Base-by-base conservation (phyloP, 2,888 invertebrate species). In the Andricus quercusramuli region DNA sequence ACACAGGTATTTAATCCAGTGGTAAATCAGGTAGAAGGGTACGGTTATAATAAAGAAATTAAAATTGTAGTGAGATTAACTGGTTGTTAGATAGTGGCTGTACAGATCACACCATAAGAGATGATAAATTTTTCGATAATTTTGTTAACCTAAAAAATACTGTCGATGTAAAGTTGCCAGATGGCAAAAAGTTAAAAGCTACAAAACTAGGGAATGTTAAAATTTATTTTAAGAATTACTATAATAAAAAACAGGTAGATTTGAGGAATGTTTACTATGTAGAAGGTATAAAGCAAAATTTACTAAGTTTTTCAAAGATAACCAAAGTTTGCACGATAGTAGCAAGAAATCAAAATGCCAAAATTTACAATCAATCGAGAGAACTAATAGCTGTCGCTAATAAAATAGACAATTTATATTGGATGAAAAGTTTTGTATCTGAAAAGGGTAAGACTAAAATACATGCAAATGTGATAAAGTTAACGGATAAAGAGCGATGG, bases 81-180 rank as follows among this genome's bases (percentile, higher is more conserved):
- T 32, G 32, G 1, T 5, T 32, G 32, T 5, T 32, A 5, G 32
- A 32, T 32, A 32, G 32, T 32, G 32, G 32, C 5, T 32, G 32
- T 32, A 32, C 32, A 5, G 32, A 32, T 32, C 32, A 2, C 32
- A 85, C 85, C 29, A 66, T 86, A 15, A 81, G 79, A 4, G 68
- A 41, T 70, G 82, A 82, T 51, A 74, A 67, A 32, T 82, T 64
- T n/a, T 29, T 25, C 0, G 13, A 8, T 15, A 68, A 82, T 5
- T 81, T 32, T 78, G 25, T 79, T 22, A 56, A 29, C n/a, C 80
- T 85, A 66, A 81, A 83, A 77, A 80, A 82, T 32, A 82, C 85
- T 0, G 76, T 83, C 8, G 56, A 80, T 76, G 83, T 86, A 51
- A 83, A 83, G 64, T 47, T 85, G 37, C 81, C 76, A 22, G 81